Base-by-base conservation (phyloP, 2,888 invertebrate genomes). In the Lydus trimaculatus region DNA sequence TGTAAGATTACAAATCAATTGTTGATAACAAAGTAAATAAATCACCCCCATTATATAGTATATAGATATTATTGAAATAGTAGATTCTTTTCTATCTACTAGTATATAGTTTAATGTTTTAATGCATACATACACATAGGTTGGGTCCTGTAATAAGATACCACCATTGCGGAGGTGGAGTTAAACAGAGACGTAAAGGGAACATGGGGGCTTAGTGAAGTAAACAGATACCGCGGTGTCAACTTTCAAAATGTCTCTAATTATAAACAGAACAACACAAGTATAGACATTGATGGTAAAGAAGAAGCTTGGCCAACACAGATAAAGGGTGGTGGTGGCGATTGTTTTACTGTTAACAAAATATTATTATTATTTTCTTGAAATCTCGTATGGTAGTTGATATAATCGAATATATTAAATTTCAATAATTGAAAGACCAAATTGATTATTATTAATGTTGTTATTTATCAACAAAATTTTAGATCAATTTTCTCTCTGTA, bases 191-290 rank as follows among this genome's bases (percentile, higher is more conserved):
- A 70, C 69, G 65, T 65, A 64, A 66, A 71, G 69, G 72, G 66
- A 66, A 74, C 63, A 64, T 23, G 58, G 61, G 64, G 65, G 66
- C 63, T 70, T 64, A 69, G 72, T 70, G 72, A 73, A 73, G 81
- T 76, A 81, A 81, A 78, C 74, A 73, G 77, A 82, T 77, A 80
- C 78, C 76, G 71, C 69, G 78, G 81, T 79, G 78, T 82, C 79
- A 73, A 76, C 78, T 82, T 82, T 78, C 80, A 78, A 79, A 80
- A 80, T 79, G 78, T 80, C 78, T 80, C 77, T 79, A 80, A 77
- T 78, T 78, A 78, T 80, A 80, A 72, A 75, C 69, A 72, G 69
- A 69, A 72, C 65, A 70, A 58, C n/a, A 74, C 76, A n/a, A n/a
- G n/a, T n/a, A n/a, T n/a, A 76, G 76, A 75, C 77, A 74, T n/a